Percentiles rank a stretch among this genome's conserved stretches.
Conservation (phyloP, 2,113 vertebrate genomes). For the Callipepla squamata region DNA sequence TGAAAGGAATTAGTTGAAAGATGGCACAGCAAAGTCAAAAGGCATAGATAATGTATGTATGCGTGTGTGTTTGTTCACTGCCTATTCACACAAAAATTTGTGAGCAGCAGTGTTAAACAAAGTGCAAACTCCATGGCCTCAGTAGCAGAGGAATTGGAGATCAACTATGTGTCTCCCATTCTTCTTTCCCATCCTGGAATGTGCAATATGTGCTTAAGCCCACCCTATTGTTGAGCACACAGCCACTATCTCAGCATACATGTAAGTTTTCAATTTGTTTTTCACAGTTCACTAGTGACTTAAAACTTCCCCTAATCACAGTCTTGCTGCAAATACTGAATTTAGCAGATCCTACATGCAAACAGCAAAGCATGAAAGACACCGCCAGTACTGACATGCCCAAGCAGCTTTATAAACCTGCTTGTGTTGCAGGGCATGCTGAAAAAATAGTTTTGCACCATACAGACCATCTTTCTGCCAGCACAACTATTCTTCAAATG, state of each 20-base stretch:
- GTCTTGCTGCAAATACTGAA: conserved; percentile 1
- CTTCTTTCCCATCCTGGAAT: conserved; percentile 39
- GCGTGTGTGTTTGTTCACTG: neutral
- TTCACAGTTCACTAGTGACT: neutral
- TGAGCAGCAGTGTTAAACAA: conserved; percentile 32
- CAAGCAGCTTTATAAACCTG: neutral
- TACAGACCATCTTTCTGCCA: neutral
- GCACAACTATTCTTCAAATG: neutral
- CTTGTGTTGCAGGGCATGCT: neutral
- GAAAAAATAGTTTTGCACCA: neutral
- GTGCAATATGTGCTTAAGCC: conserved; percentile 51
- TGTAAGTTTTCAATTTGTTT: conserved; percentile 31
- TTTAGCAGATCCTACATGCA: neutral
- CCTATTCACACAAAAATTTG: neutral
- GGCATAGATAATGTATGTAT: neutral
- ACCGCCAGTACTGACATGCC: neutral
- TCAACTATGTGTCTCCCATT: conserved; percentile 5
- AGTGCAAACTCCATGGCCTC: neutral
- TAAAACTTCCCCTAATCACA: neutral
- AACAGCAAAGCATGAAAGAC: neutral
- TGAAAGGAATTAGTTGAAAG: neutral
- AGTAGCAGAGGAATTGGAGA: conserved; percentile 15
- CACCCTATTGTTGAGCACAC: conserved; percentile 32
- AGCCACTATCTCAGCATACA: neutral
- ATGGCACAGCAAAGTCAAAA: neutral